These are phyloP conservation scores for Elegia similella DNA, from an alignment of 2,888 invertebrate species.

Conservation along the genomic window DNA sequence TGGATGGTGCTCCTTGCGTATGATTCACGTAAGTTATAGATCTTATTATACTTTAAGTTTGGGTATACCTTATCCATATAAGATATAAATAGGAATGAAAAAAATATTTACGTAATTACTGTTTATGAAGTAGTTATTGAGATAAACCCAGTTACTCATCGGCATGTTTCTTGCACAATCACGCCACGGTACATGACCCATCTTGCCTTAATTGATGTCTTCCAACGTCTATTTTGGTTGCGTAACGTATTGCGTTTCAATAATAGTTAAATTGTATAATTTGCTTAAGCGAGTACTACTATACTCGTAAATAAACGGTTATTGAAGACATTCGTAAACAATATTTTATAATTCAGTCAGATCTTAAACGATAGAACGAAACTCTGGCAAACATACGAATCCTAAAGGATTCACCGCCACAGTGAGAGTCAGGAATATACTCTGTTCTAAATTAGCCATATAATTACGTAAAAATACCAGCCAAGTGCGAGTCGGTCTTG, in stretches of 20 bases:
- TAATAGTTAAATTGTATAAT: not conserved
- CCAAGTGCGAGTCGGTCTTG: no score
- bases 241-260: conserved; percentile 4
- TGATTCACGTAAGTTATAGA: conserved; percentile 49
- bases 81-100: no score
- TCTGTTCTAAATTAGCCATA: no score
- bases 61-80: no score
- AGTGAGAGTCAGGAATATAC: no score
- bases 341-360: no score
- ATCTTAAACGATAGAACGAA: no score
- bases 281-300: not conserved
- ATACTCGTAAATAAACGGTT: not conserved
- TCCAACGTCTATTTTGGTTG: not conserved
- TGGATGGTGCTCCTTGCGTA: conserved; percentile 90
- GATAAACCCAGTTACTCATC: conserved; percentile 6
- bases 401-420: no score
- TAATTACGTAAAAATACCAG: no score
- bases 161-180: conserved; percentile 4
- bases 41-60: no score
- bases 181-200: not conserved
- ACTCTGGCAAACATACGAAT: no score
- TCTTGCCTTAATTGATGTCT: conserved; percentile 5
- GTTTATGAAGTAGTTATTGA: not conserved
- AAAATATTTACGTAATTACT: not conserved
- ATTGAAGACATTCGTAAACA: not conserved